A percentile compares a stretch with the other conserved stretches of the same genome.
Evolutionary conservation across 1,140 invertebrate species (phyloP).

Genomic region (Zaprionus nigranus): DNA sequence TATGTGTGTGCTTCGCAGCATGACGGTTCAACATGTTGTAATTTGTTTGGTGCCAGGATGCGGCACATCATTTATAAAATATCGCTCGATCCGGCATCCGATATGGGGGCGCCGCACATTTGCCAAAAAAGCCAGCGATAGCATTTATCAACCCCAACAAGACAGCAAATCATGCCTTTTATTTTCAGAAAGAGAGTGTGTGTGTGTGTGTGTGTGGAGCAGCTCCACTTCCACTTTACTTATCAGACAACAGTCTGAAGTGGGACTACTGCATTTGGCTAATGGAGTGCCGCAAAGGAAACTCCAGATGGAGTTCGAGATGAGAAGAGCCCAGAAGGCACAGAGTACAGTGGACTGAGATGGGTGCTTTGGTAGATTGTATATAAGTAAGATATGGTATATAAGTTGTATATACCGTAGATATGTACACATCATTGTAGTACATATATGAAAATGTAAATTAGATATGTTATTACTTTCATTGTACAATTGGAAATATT

Average conservation of each 20-base stretch:
- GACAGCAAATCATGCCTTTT: constrained; percentile 58
- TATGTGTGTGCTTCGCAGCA: constrained; percentile 43
- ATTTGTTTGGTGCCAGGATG: constrained; percentile 71
- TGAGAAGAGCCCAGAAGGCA: constrained; percentile 4
- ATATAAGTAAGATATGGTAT: too few species aligned
- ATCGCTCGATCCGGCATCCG: constrained; percentile 27
- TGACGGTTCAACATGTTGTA: constrained; percentile 72
- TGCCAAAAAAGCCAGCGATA: constrained; percentile 62
- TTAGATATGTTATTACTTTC: too few species aligned
- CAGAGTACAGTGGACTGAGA: constrained; percentile 1
- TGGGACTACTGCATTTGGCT: constrained; percentile 52
- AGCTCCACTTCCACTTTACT: constrained; percentile 51
- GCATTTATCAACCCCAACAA: constrained; percentile 57
- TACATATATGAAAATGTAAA: background rate
- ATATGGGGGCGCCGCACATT: constrained; percentile 69
- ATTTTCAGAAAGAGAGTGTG: background rate
- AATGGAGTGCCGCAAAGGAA: constrained; percentile 61
- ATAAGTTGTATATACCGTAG: too few species aligned
- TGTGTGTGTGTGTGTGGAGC: background rate
- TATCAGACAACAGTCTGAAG: constrained; percentile 45
- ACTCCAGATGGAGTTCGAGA: constrained; percentile 13
- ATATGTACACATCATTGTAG: background rate
- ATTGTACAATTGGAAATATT: too few species aligned
- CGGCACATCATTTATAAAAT: constrained; percentile 68
- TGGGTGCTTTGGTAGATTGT: too few species aligned